Conservation (phyloP, 2,888 invertebrate species). For the Diabrotica balteata region DNA sequence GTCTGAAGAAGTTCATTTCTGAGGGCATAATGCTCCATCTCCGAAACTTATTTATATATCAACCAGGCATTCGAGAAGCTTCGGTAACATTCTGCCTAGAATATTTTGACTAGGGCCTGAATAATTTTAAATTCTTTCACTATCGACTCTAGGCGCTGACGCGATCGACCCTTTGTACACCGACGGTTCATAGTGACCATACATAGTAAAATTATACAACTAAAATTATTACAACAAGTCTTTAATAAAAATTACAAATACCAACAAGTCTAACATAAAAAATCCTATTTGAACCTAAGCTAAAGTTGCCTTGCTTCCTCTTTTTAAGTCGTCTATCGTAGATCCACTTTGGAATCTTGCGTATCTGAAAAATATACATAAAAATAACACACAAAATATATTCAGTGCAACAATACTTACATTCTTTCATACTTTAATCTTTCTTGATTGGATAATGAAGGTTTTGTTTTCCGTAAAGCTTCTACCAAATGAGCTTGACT, state of each 20-base stretch:
- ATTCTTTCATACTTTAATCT: conserved; percentile 75
- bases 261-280: too few species aligned
- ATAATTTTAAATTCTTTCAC: too few species aligned
- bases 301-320: conserved; percentile 53
- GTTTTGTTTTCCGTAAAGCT: conserved; percentile 75
- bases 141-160: too few species aligned
- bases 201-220: neutral
- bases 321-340: conserved; percentile 46
- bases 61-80: too few species aligned
- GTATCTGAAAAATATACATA: conserved; percentile 55
- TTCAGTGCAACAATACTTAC: conserved; percentile 61
- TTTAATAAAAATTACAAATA: neutral
- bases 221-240: neutral
- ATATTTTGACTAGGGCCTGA: too few species aligned
- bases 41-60: too few species aligned
- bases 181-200: neutral
- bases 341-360: conserved; percentile 51
- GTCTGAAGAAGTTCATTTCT: too few species aligned
- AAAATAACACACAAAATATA: neutral
- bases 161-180: neutral
- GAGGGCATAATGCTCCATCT: too few species aligned
- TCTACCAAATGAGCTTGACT: conserved; percentile 70
- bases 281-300: conserved; percentile 44
- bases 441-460: conserved; percentile 77
- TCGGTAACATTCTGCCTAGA: too few species aligned